Evolutionary conservation across 2,888 invertebrate genomes (phyloP), one percentile per base, ranked within the genome.

Genomic region (Anaspis maculata): DNA sequence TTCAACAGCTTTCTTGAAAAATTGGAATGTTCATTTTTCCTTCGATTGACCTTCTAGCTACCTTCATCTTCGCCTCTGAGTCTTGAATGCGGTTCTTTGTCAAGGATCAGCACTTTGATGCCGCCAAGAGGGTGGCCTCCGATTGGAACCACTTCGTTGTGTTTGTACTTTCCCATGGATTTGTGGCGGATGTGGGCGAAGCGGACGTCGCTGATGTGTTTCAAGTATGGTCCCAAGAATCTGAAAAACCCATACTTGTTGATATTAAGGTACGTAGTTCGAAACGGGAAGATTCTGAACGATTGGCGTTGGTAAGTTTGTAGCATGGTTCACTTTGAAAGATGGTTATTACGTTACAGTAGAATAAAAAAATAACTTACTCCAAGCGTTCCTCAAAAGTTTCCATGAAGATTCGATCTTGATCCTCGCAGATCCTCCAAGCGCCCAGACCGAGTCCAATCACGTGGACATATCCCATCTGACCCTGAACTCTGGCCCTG

Each of bases 371-470:
- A 19, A 27, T n/a, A 27, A 40, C 48, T 40, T 68, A 70, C 5
- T 68, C 66, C 15, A 79, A 58, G 6, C 81, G 67, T 32, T 78
- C 72, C n/a, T 74, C 62, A 45, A 79, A 79, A 0, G 77, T 72
- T 25, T 79, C 67, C 3, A 80, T 56, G 48, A 77, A 82, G 23
- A 79, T 70, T 45, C 74, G 67, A 9, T 70, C 67, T 51, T 82
- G 82, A 38, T 79, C 77, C 0, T 59, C 49, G 0, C 76, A 72
- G 21, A 74, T 64, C 51, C 61, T 72, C 81, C 82, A 82, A 0
- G 79, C 78, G 0, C 81, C 82, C 10, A 77, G 56, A 27, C 78
- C 78, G 25, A 76, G 71, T 7, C 81, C 82, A 16, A 81, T 73
- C 4, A 82, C 68, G 56, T 81, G 79, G 1, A 82, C 46, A 45